Evolutionary conservation across 2,888 invertebrate genomes (phyloP).

Genomic region (Adelphocoris suturalis): DNA sequence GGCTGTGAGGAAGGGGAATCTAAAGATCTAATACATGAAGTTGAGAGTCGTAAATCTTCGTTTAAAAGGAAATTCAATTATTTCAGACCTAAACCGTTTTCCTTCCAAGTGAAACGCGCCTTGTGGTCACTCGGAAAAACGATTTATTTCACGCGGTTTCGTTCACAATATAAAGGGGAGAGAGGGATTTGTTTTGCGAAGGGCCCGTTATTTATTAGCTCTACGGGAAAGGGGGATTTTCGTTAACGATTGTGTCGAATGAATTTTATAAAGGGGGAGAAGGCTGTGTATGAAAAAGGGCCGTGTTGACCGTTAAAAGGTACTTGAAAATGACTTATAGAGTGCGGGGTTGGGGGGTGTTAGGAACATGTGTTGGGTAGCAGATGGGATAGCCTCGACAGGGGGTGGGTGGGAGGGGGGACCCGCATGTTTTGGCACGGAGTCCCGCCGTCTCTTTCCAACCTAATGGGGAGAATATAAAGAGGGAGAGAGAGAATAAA

Average conservation of each 20-base stretch:
- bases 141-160: conserved; percentile 37
- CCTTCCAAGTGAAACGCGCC: conserved; percentile 25
- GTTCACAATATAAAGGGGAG: conserved; percentile 50
- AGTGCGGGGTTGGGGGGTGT: neutral
- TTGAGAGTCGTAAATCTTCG: conserved; percentile 50
- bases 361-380: conserved; percentile 23
- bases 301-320: conserved; percentile 49
- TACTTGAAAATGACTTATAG: conserved; percentile 36
- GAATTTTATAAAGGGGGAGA: conserved; percentile 37
- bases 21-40: neutral
- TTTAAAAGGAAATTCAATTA: conserved; percentile 40
- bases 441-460: neutral
- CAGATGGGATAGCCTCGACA: neutral
- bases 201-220: conserved; percentile 40
- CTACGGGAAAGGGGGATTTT: conserved; percentile 4
- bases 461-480: neutral
- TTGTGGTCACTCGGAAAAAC: conserved; percentile 41
- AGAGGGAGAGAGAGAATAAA: neutral
- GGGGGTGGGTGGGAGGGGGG: neutral
- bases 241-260: conserved; percentile 52
- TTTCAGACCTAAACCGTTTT: conserved; percentile 24
- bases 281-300: conserved; percentile 29
- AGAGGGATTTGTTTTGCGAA: conserved; percentile 46
- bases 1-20: neutral
- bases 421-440: conserved; percentile 42